Base-by-base conservation (phyloP, 2,797 vertebrate species). In the Sylvia borin region DNA sequence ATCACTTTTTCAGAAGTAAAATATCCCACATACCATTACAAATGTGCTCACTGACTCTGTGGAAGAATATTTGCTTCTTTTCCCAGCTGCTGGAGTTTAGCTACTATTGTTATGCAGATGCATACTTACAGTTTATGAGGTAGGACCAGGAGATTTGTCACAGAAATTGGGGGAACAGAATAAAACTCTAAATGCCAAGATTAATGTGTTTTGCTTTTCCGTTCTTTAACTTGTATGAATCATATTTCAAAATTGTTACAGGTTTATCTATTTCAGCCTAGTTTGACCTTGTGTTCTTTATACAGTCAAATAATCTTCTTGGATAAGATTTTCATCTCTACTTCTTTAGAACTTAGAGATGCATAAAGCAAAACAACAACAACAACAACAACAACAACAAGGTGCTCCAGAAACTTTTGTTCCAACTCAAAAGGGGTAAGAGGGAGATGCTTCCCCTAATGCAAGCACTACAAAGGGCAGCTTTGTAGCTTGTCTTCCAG, bases 281-380 rank as follows among this genome's bases (percentile, higher is more conserved):
- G 74, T 88, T 71, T 92, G 71, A 85, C 90, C 81, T 68, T 92
- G 67, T 76, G 25, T 34, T 80, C 38, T 87, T 92, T 76, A 58
- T 50, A 68, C 13, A 14, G 25, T 57, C 40, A 58, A 84, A 21
- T 76, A 73, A 90, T 86, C 12, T 71, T 47, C 75, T 72, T 57
- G 53, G 16, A 10, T 54, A 61, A 61, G 57, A 22, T 79, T 82
- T 92, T 83, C 5, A 26, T 87, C 14, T 15, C 12, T 15, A 8
- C 6, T 74, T 62, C 48, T 62, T 90, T 36, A 60, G n/a, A 17
- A 13, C 65, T 81, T 81, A 51, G n/a, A 73, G 25, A 51, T 3
- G 5, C 31, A 29, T 26, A 38, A 51, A 68, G 55, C 5, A 26
- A 62, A 73, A 32, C 19, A 48, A 38, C 24, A 16, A 36, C 36